phyloP scores from a whole-genome alignment of 2,797 vertebrate species.

The Eospalax fontanierii region DNA sequence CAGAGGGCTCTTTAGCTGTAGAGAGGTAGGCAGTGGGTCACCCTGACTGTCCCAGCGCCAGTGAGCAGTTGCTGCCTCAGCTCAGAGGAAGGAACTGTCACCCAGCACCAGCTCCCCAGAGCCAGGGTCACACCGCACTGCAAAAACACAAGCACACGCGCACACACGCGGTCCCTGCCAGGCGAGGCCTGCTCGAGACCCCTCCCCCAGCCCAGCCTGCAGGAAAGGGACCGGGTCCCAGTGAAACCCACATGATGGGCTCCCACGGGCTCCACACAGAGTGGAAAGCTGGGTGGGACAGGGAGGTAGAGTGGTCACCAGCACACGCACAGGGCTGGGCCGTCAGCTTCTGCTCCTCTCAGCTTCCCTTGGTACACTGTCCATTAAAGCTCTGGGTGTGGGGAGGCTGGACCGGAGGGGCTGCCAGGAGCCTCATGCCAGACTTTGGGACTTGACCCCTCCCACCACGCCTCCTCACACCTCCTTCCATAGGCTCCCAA shows the following conservation, averaged over 20 bases:
- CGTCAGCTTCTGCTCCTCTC: neutral
- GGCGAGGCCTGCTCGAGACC: slow-evolving; percentile 11
- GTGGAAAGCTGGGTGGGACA: neutral
- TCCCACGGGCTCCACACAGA: neutral
- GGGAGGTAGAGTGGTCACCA: slow-evolving; percentile 74
- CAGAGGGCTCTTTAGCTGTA: slow-evolving; percentile 79
- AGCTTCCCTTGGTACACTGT: slow-evolving; percentile 80
- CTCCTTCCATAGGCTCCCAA: slow-evolving; percentile 78
- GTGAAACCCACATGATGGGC: neutral
- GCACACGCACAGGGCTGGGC: neutral
- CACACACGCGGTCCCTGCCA: neutral
- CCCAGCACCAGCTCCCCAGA: slow-evolving; percentile 34
- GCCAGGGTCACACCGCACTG: slow-evolving; percentile 10
- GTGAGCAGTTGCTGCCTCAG: slow-evolving; percentile 39
- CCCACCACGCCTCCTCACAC: slow-evolving; percentile 25
- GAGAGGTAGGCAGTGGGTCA: slow-evolving; percentile 81
- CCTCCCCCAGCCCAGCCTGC: neutral
- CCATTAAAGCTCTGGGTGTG: slow-evolving; percentile 82
- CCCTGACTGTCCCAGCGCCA: slow-evolving; percentile 73
- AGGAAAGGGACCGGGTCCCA: neutral
- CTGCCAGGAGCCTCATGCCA: slow-evolving; percentile 81
- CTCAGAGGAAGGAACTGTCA: slow-evolving; percentile 23
- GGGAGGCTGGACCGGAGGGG: slow-evolving; percentile 29
- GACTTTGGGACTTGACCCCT: slow-evolving; percentile 41
- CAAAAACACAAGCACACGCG: slow-evolving; percentile 66